phyloP scores from a whole-genome alignment of 1,140 invertebrate species.

The Proales similis region DNA sequence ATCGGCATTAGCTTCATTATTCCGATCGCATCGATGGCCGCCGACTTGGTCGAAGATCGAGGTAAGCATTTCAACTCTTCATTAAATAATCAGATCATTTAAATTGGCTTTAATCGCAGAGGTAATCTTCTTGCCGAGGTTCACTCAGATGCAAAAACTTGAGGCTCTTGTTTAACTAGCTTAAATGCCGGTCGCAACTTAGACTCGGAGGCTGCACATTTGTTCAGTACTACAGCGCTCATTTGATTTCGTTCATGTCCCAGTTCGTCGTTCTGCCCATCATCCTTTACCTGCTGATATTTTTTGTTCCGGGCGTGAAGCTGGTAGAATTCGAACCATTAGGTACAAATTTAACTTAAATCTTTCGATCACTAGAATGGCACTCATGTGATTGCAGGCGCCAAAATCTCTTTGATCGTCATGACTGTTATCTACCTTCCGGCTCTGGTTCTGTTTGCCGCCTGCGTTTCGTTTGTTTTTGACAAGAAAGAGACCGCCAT shows the following conservation, averaged over 20 bases:
- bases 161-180: too few relatives aligned
- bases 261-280: conserved; percentile 21
- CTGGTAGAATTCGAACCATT: conserved; percentile 6
- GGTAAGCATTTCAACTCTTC: background rate
- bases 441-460: conserved; percentile 4
- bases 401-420: conserved; percentile 13
- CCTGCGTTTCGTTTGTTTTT: conserved; percentile 26
- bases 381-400: conserved; percentile 22
- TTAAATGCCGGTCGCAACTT: conserved; percentile 24
- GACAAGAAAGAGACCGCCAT: conserved; percentile 30
- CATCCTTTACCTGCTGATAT: conserved; percentile 8
- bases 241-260: background rate
- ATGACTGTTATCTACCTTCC: conserved; percentile 31
- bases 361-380: too few relatives aligned
- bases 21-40: conserved; percentile 25
- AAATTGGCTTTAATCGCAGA: background rate
- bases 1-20: conserved; percentile 29
- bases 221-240: conserved; percentile 1
- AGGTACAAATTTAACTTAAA: too few relatives aligned
- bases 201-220: conserved; percentile 26
- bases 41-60: conserved; percentile 30
- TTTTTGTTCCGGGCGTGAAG: conserved; percentile 6
- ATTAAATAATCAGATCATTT: background rate
- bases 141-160: too few relatives aligned
- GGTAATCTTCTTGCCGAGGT: too few relatives aligned